Base-by-base conservation (phyloP, 2,888 invertebrate genomes). In the Chouioia cunea region DNA sequence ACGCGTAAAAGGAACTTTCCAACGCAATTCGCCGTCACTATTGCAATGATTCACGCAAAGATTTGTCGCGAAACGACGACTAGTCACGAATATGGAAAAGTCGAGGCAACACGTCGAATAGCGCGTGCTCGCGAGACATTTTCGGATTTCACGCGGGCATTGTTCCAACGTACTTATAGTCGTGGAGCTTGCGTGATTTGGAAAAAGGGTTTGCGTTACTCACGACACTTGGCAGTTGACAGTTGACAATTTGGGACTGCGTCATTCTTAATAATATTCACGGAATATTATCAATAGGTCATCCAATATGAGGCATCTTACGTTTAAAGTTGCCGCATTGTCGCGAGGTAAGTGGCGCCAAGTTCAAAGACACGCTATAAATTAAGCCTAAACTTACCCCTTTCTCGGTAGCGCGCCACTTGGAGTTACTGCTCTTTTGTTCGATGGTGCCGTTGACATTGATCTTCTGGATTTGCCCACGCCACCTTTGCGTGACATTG, bases 241-340 rank as follows among this genome's bases (percentile, higher is more conserved):
- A n/a, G 56, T 56, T 56, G 43, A 8, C 16, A n/a, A 10, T 63
- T 63, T 53, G 44, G 16, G 44, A 2, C 4, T 10, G 36, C 12
- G 6, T 20, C 10, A 18, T 22, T 16, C 2, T 65, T 56, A 12
- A 52, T 2, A 36, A 56, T 47, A 48, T 46, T 16, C 47, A 15
- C 22, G 44, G 23, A 23, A 46, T 16, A 15, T 2, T 12, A 36
- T 20, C 15, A 12, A 48, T 20, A 4, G 6, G 3, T 18, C 6
- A 44, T 12, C 22, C 4, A 15, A 14, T 4, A n/a, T 47, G 15
- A 18, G 36, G 2, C 1, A 12, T 12, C 14, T 20, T n/a, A n/a
- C n/a, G n/a, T 63, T 63, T 16, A 50, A 69, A 63, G 20, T 63
- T 69, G 27, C 68, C 68, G 68, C 68, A 44, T 15, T 48, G 43